phyloP scores from a whole-genome alignment of 2,888 invertebrate genomes.

The Trachelus stipa region DNA sequence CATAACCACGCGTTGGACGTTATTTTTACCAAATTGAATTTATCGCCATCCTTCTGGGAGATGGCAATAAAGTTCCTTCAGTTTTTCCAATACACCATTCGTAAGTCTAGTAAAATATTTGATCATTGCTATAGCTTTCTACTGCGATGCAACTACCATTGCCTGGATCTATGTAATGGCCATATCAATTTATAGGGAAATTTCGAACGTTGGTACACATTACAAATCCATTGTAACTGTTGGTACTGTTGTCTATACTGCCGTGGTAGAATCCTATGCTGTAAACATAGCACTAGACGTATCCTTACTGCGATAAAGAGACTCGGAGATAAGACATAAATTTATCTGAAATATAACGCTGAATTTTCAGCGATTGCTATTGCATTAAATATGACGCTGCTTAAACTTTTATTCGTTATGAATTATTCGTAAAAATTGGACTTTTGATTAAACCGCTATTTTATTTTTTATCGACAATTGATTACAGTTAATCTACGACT shows the following conservation, averaged over 20 bases:
- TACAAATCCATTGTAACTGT: not conserved
- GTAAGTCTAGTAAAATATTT: not conserved
- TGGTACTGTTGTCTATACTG: not conserved
- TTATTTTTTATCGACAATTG: too few species aligned
- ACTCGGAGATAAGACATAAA: not conserved
- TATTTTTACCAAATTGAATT: not conserved
- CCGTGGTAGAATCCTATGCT: not conserved
- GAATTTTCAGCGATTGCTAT: too few species aligned
- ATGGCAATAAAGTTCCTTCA: not conserved
- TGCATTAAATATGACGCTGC: too few species aligned
- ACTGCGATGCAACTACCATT: not conserved
- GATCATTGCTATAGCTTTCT: not conserved
- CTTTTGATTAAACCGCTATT: too few species aligned
- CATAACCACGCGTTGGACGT: not conserved
- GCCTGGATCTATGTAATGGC: not conserved
- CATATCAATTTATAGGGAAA: not conserved
- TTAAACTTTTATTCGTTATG: too few species aligned
- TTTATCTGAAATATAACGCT: not conserved
- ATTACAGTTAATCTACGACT: too few species aligned
- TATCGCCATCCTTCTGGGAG: not conserved
- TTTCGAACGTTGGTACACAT: not conserved
- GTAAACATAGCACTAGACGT: not conserved
- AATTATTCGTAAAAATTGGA: too few species aligned
- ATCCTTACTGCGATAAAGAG: not conserved
- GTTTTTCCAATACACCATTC: too few species aligned